Percentiles rank a stretch among this genome's conserved stretches.
Evolutionary conservation across 2,797 vertebrate genomes (phyloP).

Genomic region (Furcifer pardalis): DNA sequence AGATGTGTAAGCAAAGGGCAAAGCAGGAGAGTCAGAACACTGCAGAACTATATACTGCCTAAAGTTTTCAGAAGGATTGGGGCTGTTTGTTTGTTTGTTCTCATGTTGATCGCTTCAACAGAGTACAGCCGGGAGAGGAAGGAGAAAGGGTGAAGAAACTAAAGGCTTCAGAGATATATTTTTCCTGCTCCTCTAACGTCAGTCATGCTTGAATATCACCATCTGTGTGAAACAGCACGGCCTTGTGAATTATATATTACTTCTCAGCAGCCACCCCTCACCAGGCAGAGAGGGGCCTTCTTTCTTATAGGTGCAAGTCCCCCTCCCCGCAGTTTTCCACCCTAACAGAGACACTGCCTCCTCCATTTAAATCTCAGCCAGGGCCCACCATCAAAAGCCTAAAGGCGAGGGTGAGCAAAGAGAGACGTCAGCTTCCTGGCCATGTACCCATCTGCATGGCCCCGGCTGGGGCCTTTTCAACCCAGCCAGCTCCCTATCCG

Average conservation of each 20-base stretch:
- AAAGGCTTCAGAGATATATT: conserved; percentile 51
- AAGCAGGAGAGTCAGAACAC: conserved; percentile 28
- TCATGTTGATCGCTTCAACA: conserved; percentile 31
- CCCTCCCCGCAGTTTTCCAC: conserved; percentile 22
- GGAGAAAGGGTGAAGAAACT: conserved; percentile 43
- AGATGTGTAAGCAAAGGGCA: conserved; percentile 28
- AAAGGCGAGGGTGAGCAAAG: not conserved
- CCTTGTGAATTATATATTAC: conserved; percentile 72
- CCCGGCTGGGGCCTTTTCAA: not conserved
- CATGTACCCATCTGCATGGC: conserved; percentile 25
- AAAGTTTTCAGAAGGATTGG: conserved; percentile 28
- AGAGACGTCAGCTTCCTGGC: conserved; percentile 11
- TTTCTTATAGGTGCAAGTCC: conserved; percentile 63
- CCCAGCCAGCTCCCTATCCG: not conserved
- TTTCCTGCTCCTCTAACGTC: conserved; percentile 56
- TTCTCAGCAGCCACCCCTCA: conserved; percentile 60
- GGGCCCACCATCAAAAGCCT: conserved; percentile 40
- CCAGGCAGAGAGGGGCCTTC: conserved; percentile 48
- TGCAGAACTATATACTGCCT: conserved; percentile 30
- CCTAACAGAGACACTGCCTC: conserved; percentile 47
- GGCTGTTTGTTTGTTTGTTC: not conserved
- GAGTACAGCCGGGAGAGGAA: conserved; percentile 35
- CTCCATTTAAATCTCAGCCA: conserved; percentile 51
- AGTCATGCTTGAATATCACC: conserved; percentile 69
- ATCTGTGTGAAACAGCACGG: conserved; percentile 71